Evolutionary conservation across 1,140 invertebrate species (phyloP), one percentile per base, ranked within the genome.

Genomic region (Eupristina koningsbergeri): DNA sequence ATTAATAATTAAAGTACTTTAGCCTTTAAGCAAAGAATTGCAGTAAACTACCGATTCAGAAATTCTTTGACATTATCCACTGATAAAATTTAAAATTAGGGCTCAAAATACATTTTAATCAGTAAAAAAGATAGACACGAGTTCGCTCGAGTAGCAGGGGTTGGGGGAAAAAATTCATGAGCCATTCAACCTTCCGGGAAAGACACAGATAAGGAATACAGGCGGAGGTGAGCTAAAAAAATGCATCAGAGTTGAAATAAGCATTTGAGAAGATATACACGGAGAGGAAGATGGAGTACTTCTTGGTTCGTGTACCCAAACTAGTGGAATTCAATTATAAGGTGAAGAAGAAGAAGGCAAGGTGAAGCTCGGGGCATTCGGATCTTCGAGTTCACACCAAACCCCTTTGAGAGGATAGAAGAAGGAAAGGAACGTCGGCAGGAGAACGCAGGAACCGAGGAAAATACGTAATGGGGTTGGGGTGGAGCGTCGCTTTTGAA

Each of bases 401-500:
- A 64, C 76, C 50, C 29, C 58, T 82, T 90, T 88, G 85, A 84
- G 86, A 86, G 83, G 84, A 77, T 83, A 34, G 69, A n/a, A 67
- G 69, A 74, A 34, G 50, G 50, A 61, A 76, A 76, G 34, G 1
- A n/a, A 17, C 76, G 58, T 17, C 39, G 76, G 86, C 79, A 71
- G 85, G 84, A 83, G 88, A 84, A 88, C 85, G 85, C 86, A 87
- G 90, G 88, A 84, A 88, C 85, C 86, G 87, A 87, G 90, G 88
- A 91, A 91, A 91, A 90, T 86, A 88, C 87, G 90, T 90, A 91
- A 90, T 89, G 89, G 90, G 90, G 90, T 89, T 88, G 90, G n/a
- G 89, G 90, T 89, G 89, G 84, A 89, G 88, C 91, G 90, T 89
- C 89, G 90, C 90, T 91, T 91, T 90, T 91, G 90, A 91, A 91